These are phyloP conservation scores for Eupithecia vulgata DNA, from an alignment of 2,888 invertebrate species.

Conservation along the genomic window DNA sequence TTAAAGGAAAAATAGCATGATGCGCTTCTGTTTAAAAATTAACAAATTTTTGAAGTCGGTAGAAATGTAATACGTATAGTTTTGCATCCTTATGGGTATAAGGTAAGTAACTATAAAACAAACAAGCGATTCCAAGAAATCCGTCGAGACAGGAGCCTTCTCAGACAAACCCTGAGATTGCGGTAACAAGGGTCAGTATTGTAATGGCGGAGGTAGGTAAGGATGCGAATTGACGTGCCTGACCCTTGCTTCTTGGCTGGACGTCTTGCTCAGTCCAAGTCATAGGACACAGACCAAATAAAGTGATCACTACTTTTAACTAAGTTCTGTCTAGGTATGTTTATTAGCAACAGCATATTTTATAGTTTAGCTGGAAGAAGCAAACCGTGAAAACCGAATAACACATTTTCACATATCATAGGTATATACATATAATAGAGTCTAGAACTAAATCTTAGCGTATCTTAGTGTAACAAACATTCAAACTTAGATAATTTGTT, in stretches of 20 bases:
- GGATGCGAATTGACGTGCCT: conserved; percentile 66
- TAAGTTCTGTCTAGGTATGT: not conserved
- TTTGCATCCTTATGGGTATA: no score
- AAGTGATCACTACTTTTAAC: not conserved
- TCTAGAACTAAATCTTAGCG: no score
- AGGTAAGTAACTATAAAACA: not conserved
- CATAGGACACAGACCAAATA: conserved; percentile 28
- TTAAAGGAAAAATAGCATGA: not conserved
- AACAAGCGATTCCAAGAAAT: conserved; percentile 1
- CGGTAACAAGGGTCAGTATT: conserved; percentile 43
- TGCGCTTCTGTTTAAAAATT: not conserved
- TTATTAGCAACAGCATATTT: not conserved
- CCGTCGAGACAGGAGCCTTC: not conserved
- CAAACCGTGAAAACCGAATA: no score
- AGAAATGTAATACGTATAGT: not conserved
- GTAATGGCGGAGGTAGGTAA: conserved; percentile 43
- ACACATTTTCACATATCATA: no score
- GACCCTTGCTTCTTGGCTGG: conserved; percentile 69
- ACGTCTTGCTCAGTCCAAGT: conserved; percentile 50
- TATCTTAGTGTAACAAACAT: no score
- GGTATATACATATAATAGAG: no score
- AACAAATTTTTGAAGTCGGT: not conserved
- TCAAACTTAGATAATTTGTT: no score
- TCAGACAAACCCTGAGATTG: conserved; percentile 36
- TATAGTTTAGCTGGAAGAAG: not conserved